Evolutionary conservation across 2,113 vertebrate species (phyloP).

Genomic region (Rhipidura dahli): DNA sequence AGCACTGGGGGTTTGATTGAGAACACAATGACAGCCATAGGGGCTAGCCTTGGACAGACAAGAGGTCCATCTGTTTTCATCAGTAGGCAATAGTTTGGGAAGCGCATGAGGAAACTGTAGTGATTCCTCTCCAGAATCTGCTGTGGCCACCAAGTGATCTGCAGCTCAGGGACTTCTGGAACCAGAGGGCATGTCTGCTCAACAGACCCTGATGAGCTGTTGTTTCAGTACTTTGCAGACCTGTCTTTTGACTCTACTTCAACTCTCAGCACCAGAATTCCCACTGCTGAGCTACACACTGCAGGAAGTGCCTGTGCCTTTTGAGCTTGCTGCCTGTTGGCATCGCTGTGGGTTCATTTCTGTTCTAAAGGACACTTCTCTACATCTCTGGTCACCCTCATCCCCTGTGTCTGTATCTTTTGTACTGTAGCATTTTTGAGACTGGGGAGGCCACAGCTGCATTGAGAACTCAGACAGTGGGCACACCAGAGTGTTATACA

Average conservation of each 20-base stretch:
- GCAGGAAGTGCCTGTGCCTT: background rate
- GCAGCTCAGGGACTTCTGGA: background rate
- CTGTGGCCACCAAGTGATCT: background rate
- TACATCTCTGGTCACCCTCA: background rate
- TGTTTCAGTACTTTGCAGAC: background rate
- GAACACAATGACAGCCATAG: accelerated
- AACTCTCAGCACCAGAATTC: background rate
- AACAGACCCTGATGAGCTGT: background rate
- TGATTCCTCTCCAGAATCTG: background rate
- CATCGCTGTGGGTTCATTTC: accelerated
- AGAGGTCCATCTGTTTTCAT: background rate
- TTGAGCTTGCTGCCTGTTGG: background rate
- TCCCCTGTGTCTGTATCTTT: background rate
- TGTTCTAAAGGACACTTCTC: background rate
- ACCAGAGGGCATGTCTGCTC: background rate
- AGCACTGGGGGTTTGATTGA: background rate
- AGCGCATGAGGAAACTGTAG: background rate
- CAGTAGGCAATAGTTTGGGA: background rate
- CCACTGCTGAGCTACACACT: background rate
- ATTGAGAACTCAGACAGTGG: background rate
- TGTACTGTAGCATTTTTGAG: background rate
- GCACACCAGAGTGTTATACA: background rate
- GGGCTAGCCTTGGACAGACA: background rate
- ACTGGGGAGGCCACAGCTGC: background rate
- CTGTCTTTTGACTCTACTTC: background rate